Percentiles rank a stretch among this genome's conserved stretches.
Evolutionary conservation across 2,888 invertebrate species (phyloP).

Genomic region (Gryllus longicercus): DNA sequence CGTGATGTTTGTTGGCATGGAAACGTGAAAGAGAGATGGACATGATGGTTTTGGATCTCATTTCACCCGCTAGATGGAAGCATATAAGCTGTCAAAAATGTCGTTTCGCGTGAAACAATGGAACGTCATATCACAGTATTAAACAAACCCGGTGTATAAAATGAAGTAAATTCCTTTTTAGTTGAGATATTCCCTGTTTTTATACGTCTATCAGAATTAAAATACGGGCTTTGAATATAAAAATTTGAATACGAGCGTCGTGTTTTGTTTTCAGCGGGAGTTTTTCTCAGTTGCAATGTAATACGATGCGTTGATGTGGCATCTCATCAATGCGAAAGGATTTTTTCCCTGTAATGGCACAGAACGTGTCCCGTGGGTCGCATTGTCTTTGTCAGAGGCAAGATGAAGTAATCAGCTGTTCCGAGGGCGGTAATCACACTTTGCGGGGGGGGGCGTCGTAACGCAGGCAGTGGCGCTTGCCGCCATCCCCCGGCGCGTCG

Average conservation of each 20-base stretch:
- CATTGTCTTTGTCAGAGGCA: slow-evolving; percentile 6
- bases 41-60: slow-evolving; percentile 28
- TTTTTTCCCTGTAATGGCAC: not conserved
- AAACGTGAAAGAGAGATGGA: slow-evolving; percentile 26
- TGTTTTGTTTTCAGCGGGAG: not conserved
- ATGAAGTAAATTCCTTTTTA: slow-evolving; percentile 17
- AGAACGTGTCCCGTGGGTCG: not conserved
- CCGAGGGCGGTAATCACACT: not conserved
- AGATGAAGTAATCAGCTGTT: not conserved
- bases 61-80: slow-evolving; percentile 30
- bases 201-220: slow-evolving; percentile 17
- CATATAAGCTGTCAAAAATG: slow-evolving; percentile 31
- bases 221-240: slow-evolving; percentile 17
- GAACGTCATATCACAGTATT: slow-evolving; percentile 17
- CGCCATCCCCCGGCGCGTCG: too few species aligned
- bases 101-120: slow-evolving; percentile 27
- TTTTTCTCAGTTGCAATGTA: not conserved
- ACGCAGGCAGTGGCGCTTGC: not conserved
- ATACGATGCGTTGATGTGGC: slow-evolving; percentile 17
- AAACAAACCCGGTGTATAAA: slow-evolving; percentile 17
- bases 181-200: slow-evolving; percentile 17
- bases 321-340: slow-evolving; percentile 17
- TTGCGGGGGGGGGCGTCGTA: not conserved
- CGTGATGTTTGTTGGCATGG: slow-evolving; percentile 31
- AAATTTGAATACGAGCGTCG: slow-evolving; percentile 8